Conservation (phyloP, 2,113 vertebrate species). For the Crotophaga sulcirostris region DNA sequence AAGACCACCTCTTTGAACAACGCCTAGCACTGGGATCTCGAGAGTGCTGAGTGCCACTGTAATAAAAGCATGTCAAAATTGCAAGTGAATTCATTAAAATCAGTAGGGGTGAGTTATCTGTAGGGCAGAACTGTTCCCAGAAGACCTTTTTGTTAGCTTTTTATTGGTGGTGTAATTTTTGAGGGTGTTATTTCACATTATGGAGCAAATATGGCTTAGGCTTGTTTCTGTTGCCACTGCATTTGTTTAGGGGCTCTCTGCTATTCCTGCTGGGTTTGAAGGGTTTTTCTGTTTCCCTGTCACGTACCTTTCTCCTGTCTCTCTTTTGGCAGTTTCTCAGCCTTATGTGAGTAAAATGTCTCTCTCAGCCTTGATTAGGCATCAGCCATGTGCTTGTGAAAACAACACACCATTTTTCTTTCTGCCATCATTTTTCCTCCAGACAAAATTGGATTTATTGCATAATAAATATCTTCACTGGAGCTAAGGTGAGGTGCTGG, state of each 20-base stretch:
- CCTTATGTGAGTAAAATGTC: not conserved
- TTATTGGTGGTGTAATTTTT: not conserved
- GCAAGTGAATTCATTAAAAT: not conserved
- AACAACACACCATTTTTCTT: not conserved
- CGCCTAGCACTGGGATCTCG: not conserved
- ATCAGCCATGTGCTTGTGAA: not conserved
- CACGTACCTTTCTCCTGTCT: not conserved
- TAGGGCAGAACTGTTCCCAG: not conserved
- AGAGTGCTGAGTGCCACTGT: not conserved
- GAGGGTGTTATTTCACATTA: not conserved
- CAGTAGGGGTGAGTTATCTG: slow-evolving; percentile 4
- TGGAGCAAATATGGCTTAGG: not conserved
- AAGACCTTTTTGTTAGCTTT: not conserved
- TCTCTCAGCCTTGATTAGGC: not conserved
- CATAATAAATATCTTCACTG: not conserved
- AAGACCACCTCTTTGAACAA: slow-evolving; percentile 26
- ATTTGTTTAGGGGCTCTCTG: not conserved
- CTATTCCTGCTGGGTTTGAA: not conserved
- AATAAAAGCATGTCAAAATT: not conserved
- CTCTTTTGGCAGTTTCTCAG: not conserved
- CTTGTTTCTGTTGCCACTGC: not conserved
- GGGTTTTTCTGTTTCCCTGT: not conserved
- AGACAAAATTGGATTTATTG: slow-evolving; percentile 5
- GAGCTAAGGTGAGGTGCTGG: not conserved
- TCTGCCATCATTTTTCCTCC: not conserved